phyloP scores from a whole-genome alignment of 2,888 invertebrate genomes.

The Nymphalis polychloros region DNA sequence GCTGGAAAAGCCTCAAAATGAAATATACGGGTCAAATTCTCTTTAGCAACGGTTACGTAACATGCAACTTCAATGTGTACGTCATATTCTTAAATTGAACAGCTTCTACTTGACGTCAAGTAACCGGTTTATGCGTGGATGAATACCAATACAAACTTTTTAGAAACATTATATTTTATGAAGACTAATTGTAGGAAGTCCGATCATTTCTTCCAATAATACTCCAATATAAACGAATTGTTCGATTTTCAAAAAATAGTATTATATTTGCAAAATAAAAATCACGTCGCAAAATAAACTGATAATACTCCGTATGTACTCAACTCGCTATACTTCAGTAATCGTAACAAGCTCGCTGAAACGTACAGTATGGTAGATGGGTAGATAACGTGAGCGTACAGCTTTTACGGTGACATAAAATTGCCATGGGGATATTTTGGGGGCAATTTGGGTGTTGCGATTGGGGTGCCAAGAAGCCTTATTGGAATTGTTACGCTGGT shows the following conservation, averaged over 20 bases:
- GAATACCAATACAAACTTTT: too few species aligned
- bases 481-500: constrained; percentile 38
- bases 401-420: constrained; percentile 59
- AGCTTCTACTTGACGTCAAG: too few species aligned
- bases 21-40: constrained; percentile 49
- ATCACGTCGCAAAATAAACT: background rate
- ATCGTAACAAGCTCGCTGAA: constrained; percentile 70
- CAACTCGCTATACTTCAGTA: constrained; percentile 46
- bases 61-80: background rate
- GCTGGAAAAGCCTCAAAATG: constrained; percentile 66
- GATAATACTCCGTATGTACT: constrained; percentile 50
- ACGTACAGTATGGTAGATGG: constrained; percentile 77
- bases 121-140: too few species aligned
- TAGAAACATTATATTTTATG: too few species aligned
- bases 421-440: constrained; percentile 41
- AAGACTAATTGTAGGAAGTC: too few species aligned
- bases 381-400: constrained; percentile 73
- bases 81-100: background rate
- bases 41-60: constrained; percentile 6
- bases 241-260: background rate
- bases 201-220: background rate
- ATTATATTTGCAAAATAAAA: background rate
- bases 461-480: constrained; percentile 41
- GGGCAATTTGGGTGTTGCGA: constrained; percentile 22
- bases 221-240: background rate